Conservation (phyloP, 2,113 vertebrate genomes). For the Aspiorhynchus laticeps region DNA sequence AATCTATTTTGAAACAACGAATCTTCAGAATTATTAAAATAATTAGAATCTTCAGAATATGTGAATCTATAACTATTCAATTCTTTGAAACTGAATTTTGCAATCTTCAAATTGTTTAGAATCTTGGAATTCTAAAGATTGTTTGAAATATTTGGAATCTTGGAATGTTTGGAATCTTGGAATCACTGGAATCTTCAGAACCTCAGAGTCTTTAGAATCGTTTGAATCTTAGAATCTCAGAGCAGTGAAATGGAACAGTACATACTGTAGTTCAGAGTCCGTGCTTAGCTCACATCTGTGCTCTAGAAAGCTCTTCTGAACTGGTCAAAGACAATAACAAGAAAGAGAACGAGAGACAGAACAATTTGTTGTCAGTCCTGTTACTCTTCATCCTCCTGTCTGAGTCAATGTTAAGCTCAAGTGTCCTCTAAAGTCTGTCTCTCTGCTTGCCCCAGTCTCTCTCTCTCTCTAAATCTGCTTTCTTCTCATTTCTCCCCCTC, state of each 20-base stretch:
- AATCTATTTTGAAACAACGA: background rate
- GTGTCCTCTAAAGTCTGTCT: constrained; percentile 2
- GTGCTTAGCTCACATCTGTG: background rate
- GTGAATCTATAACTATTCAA: too few relatives aligned
- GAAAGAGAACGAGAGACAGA: background rate
- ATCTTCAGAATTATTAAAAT: background rate
- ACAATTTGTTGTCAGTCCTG: background rate
- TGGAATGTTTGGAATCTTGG: background rate
- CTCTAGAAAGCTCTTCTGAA: background rate
- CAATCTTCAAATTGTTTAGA: too few relatives aligned
- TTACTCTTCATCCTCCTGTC: constrained; percentile 18
- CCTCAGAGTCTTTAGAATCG: background rate
- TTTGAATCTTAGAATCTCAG: constrained; percentile 1
- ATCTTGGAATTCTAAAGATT: too few relatives aligned
- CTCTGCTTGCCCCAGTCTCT: background rate
- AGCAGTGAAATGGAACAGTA: background rate
- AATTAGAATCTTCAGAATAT: background rate
- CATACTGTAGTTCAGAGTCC: background rate
- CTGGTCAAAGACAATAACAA: background rate
- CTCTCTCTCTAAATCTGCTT: constrained; percentile 2
- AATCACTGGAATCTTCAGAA: too few relatives aligned
- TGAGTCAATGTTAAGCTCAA: constrained; percentile 31
- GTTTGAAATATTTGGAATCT: background rate
- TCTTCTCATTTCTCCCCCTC: background rate
- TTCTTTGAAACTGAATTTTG: too few relatives aligned